Percentiles rank a stretch among this genome's conserved stretches.
phyloP scores from a whole-genome alignment of 2,113 vertebrate genomes.

The Sander vitreus region DNA sequence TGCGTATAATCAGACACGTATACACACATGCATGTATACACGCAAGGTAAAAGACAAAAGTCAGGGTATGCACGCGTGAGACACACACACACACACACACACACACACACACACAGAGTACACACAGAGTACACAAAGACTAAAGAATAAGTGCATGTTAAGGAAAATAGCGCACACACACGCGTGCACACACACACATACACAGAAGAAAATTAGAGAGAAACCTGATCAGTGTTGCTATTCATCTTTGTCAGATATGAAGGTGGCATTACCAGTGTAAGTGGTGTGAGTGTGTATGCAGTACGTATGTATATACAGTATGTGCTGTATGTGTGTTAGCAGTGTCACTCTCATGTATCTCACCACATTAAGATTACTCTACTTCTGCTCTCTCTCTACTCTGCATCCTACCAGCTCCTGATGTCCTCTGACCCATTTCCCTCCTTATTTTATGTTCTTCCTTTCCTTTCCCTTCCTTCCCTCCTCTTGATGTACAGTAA shows the following conservation, averaged over 20 bases:
- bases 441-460: not conserved
- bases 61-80: not conserved
- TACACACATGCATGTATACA: slow-evolving; percentile 8
- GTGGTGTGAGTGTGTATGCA: not conserved
- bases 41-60: slow-evolving; percentile 60
- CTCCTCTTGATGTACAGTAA: not conserved
- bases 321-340: not conserved
- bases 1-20: not conserved
- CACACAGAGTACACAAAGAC: slow-evolving; percentile 1
- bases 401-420: slow-evolving; percentile 6
- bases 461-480: slow-evolving; percentile 8
- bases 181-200: not conserved
- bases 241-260: slow-evolving; percentile 38
- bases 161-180: not conserved
- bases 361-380: not conserved
- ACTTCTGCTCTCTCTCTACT: slow-evolving; percentile 5
- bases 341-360: not conserved
- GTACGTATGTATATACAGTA: not conserved
- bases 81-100: not conserved
- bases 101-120: not conserved
- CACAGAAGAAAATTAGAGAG: not conserved
- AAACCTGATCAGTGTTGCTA: slow-evolving; percentile 4
- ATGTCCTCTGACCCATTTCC: slow-evolving; percentile 16
- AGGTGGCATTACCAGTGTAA: slow-evolving; percentile 14
- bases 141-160: not conserved